Evolutionary conservation across 2,797 vertebrate genomes (phyloP).

Genomic region (Notoglanidium macrostoma): DNA sequence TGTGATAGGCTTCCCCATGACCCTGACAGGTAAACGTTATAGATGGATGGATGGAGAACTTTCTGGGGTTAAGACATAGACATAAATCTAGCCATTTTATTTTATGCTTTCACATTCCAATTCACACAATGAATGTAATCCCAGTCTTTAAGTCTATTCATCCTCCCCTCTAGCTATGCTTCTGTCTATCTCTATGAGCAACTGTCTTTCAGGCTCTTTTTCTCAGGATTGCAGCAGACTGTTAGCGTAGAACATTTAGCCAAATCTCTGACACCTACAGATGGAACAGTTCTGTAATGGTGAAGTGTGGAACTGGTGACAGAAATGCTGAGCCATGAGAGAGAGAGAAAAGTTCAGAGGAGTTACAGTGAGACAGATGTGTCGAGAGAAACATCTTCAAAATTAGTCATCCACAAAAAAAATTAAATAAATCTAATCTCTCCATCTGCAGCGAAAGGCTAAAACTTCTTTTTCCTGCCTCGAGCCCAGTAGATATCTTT

Average conservation of each 20-base stretch:
- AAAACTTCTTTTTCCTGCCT: constrained; percentile 3
- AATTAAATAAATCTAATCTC: constrained; percentile 18
- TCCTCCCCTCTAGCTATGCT: neutral
- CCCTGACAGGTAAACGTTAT: too few species aligned
- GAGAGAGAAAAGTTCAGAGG: constrained; percentile 13
- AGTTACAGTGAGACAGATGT: constrained; percentile 28
- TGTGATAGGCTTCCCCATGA: too few species aligned
- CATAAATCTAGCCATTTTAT: neutral
- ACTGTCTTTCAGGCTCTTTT: neutral
- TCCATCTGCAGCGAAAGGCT: constrained; percentile 10
- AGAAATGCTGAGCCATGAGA: constrained; percentile 24
- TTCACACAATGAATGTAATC: constrained; percentile 3
- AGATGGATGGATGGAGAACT: too few species aligned
- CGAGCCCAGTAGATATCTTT: constrained; percentile 6
- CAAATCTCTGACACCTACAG: constrained; percentile 43
- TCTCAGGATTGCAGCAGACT: constrained; percentile 14
- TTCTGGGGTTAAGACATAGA: neutral
- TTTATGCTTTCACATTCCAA: constrained; percentile 2
- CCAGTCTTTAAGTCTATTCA: neutral
- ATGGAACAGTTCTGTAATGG: constrained; percentile 21
- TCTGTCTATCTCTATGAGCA: neutral
- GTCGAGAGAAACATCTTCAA: constrained; percentile 3
- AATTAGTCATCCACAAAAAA: constrained; percentile 32
- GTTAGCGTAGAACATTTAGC: constrained; percentile 37
- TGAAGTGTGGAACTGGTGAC: neutral